Base-by-base conservation (phyloP, 2,888 invertebrate species). In the Dasysyrphus albostriatus region DNA sequence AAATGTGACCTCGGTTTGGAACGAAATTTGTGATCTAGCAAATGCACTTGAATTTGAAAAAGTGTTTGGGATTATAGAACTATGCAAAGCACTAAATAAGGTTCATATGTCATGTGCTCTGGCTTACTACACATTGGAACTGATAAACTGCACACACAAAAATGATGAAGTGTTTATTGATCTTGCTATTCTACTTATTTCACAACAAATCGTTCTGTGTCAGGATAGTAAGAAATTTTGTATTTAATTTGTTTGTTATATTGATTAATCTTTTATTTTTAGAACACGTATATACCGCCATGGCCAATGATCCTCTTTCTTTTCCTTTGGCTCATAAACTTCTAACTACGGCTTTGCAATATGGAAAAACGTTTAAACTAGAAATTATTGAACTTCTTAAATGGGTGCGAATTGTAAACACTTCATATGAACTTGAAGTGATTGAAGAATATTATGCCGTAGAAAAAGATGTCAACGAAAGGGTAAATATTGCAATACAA, bases 51-150 rank as follows among this genome's bases (percentile, higher is more conserved):
- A 88, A 19, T 59, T 92, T 12, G 88, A 90, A 44, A 91, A 90
- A 84, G 84, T 91, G 14, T 88, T 89, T 76, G 92, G 91, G 2
- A 65, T 91, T 1, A 77, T 90, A 6, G 87, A 89, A 47, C 88
- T 93, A 3, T 90, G 90, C 56, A 90, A 91, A 58, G 84, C 89
- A 10, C 83, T 92, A 6, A 89, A 90, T 42, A 92, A 91, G 58
- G 65, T 93, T 59, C 89, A 90, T 3, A 82, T 93, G 2, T 90
- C 91, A 10, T 92, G 92, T 82, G 91, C 91, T 0, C 67, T 93
- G 19, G 90, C 91, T 1, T 90, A 91, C 77, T 88, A 90, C 34
- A 88, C 91, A 3, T 72, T 91, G 3, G 90, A 91, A 73, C 88
- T 91, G 1, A 81, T 90, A 37, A 90, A 91, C 29, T 91, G 92